Evolutionary conservation across 2,113 vertebrate genomes (phyloP), one percentile per base, ranked within the genome.

Genomic region (Albula glossodonta): DNA sequence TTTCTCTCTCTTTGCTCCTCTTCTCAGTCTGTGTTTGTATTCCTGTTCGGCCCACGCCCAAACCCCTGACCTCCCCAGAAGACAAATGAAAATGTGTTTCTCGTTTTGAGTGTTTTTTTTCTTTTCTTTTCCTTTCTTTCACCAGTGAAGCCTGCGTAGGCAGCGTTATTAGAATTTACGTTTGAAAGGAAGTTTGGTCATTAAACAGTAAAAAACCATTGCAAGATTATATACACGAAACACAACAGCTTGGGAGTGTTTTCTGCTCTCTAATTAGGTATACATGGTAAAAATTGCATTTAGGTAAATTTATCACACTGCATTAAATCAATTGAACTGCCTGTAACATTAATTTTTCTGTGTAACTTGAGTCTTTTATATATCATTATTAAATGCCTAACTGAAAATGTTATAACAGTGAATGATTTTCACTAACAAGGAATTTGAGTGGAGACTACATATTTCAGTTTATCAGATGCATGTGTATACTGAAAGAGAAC

Each of bases 11-110:
- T 49, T 48, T 7, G 17, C 8, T 31, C 66, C 50, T 15, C 4
- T 17, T 53, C 12, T 53, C 41, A 57, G 19, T 56, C 5, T 84
- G 52, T 83, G 63, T 78, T 82, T 22, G 22, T 50, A 22, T 79
- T 85, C 57, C 12, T 80, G 1, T 51, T 60, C 48, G 49, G 22
- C 41, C 12, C 66, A 78, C 25, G 19, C 83, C 83, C 52, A 82
- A 83, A 82, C 50, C n/a, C 60, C 12, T 83, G 77, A 22, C 87
- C 84, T 19, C 84, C 11, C 70, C 60, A 78, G 51, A 41, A 10
- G n/a, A 2, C 11, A n/a, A n/a, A 80, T 53, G 77, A 86, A 57
- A 78, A 80, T 63, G 63, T 78, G 81, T 70, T 83, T n/a, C 57
- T 81, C 49, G 11, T 78, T 74, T 51, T 22, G 52, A 53, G 12